Conservation (phyloP, 2,113 vertebrate genomes). For the Nansenia antarctica region DNA sequence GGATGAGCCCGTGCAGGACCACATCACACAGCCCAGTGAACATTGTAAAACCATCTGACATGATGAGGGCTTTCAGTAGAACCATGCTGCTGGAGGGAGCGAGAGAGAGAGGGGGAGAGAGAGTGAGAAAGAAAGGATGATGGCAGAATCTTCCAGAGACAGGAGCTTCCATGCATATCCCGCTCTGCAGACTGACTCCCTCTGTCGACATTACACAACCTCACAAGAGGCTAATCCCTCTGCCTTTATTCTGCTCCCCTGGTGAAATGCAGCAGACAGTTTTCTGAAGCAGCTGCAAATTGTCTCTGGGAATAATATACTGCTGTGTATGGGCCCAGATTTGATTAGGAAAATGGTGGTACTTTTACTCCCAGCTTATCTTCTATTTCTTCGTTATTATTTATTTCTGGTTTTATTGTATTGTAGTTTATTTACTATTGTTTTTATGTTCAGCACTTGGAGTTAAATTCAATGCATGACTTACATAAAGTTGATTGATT, state of each 20-base stretch:
- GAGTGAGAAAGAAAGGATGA: neutral
- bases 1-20: constrained; percentile 35
- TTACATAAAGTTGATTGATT: too few relatives aligned
- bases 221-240: constrained; percentile 47
- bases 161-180: constrained; percentile 40
- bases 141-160: constrained; percentile 27
- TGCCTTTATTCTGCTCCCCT: constrained; percentile 38
- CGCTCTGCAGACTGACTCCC: constrained; percentile 46
- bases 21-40: constrained; percentile 32
- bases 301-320: constrained; percentile 58
- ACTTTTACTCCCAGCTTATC: too few relatives aligned
- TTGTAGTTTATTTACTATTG: too few relatives aligned
- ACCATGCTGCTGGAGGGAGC: constrained; percentile 24
- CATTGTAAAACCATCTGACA: constrained; percentile 36
- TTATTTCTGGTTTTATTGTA: too few relatives aligned
- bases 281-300: constrained; percentile 63
- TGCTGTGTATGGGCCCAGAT: constrained; percentile 60
- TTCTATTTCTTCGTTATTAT: too few relatives aligned
- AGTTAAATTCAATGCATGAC: too few relatives aligned
- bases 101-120: neutral
- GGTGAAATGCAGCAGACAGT: constrained; percentile 43
- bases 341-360: too few relatives aligned
- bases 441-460: too few relatives aligned
- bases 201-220: constrained; percentile 43
- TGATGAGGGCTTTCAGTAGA: constrained; percentile 20